Evolutionary conservation across 2,888 invertebrate species (phyloP).

Genomic region (Eupithecia insigniata): DNA sequence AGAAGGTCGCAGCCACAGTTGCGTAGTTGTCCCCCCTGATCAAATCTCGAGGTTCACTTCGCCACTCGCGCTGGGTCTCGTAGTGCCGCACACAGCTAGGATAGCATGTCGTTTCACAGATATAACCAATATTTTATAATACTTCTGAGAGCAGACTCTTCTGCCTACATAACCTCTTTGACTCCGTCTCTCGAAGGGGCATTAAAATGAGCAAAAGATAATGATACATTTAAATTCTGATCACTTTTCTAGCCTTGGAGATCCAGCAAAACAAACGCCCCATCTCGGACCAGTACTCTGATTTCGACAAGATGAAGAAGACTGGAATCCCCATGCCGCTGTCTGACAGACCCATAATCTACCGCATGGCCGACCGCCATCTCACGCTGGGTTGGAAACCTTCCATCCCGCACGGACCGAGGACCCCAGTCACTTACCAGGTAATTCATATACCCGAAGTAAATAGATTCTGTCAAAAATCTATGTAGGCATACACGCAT

Average conservation of each 20-base stretch:
- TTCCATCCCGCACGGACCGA: constrained; percentile 93
- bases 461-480: background rate
- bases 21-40: too few species aligned
- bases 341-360: constrained; percentile 95
- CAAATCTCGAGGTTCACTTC: too few species aligned
- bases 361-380: constrained; percentile 94
- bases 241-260: constrained; percentile 85
- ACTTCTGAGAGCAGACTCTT: too few species aligned
- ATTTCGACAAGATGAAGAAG: constrained; percentile 92
- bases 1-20: too few species aligned
- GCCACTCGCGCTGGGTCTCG: too few species aligned
- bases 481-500: background rate
- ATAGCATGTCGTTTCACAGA: too few species aligned
- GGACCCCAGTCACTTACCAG: constrained; percentile 96
- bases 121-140: too few species aligned
- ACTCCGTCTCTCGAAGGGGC: too few species aligned
- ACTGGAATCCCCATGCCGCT: constrained; percentile 94
- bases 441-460: constrained; percentile 63
- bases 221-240: background rate
- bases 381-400: constrained; percentile 97
- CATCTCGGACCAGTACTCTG: constrained; percentile 91
- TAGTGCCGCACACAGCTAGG: too few species aligned
- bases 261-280: constrained; percentile 86
- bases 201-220: background rate
- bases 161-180: background rate